Evolutionary conservation across 2,888 invertebrate species (phyloP).

Genomic region (Stenoptilia bipunctidactyla): DNA sequence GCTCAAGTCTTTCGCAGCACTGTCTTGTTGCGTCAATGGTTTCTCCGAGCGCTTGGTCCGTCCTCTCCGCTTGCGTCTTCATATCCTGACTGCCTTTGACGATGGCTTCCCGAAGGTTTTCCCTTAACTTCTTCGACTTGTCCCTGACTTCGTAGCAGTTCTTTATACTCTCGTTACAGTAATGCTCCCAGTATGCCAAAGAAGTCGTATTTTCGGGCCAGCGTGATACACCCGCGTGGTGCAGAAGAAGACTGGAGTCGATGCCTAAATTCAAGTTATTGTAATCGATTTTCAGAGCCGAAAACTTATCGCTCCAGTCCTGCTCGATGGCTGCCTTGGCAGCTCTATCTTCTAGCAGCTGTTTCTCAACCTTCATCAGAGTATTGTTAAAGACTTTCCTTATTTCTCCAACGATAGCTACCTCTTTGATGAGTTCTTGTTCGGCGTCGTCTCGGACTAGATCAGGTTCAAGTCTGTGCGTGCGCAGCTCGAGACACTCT

Average conservation of each 20-base stretch:
- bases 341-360: slow-evolving; percentile 80
- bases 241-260: slow-evolving; percentile 75
- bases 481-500: slow-evolving; percentile 80
- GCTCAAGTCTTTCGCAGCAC: slow-evolving; percentile 76
- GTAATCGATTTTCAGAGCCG: slow-evolving; percentile 79
- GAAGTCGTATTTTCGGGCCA: slow-evolving; percentile 80
- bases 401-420: slow-evolving; percentile 80
- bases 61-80: slow-evolving; percentile 84
- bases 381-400: slow-evolving; percentile 73
- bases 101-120: slow-evolving; percentile 78
- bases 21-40: slow-evolving; percentile 81
- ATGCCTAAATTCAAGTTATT: slow-evolving; percentile 76
- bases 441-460: slow-evolving; percentile 84
- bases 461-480: slow-evolving; percentile 80
- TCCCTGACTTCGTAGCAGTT: slow-evolving; percentile 82
- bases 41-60: slow-evolving; percentile 80
- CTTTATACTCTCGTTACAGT: slow-evolving; percentile 80
- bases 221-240: slow-evolving; percentile 83
- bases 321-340: slow-evolving; percentile 84
- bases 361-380: slow-evolving; percentile 75
- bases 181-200: slow-evolving; percentile 86
- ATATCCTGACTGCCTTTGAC: slow-evolving; percentile 85
- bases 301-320: slow-evolving; percentile 92
- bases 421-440: slow-evolving; percentile 82
- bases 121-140: slow-evolving; percentile 77